These are phyloP conservation scores for Atethmia centrago DNA, from an alignment of 2,888 invertebrate genomes.

Conservation along the genomic window DNA sequence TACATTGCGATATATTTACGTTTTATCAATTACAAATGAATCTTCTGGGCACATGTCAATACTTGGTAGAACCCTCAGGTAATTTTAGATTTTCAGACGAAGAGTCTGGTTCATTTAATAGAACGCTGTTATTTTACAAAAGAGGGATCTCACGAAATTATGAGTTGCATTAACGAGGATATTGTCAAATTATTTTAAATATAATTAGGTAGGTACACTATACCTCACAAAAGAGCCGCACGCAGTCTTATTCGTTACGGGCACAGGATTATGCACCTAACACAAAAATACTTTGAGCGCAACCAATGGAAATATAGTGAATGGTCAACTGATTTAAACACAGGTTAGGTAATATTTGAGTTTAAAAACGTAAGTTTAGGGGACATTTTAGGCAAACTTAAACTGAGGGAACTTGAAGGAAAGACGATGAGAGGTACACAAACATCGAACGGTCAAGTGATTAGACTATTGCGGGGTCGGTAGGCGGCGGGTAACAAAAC, in stretches of 20 bases:
- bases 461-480: slow-evolving; percentile 43
- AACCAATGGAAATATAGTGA: slow-evolving; percentile 35
- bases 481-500: slow-evolving; percentile 43
- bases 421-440: slow-evolving; percentile 28
- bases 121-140: slow-evolving; percentile 35
- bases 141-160: slow-evolving; percentile 47
- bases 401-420: slow-evolving; percentile 38
- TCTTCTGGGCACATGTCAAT: slow-evolving; percentile 31
- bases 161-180: slow-evolving; percentile 47
- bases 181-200: slow-evolving; percentile 65
- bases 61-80: slow-evolving; percentile 35
- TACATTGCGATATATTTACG: slow-evolving; percentile 44
- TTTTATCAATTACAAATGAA: slow-evolving; percentile 46
- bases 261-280: slow-evolving; percentile 65
- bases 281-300: slow-evolving; percentile 67
- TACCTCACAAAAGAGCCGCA: slow-evolving; percentile 71
- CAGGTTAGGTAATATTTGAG: slow-evolving; percentile 35
- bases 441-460: slow-evolving; percentile 40
- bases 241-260: slow-evolving; percentile 76
- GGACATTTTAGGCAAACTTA: slow-evolving; percentile 42
- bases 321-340: slow-evolving; percentile 40
- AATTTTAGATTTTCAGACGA: slow-evolving; percentile 17
- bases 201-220: slow-evolving; percentile 64
- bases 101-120: slow-evolving; percentile 22
- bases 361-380: slow-evolving; percentile 32